Evolutionary conservation across 2,113 vertebrate species (phyloP).

Genomic region (Trichechus manatus): DNA sequence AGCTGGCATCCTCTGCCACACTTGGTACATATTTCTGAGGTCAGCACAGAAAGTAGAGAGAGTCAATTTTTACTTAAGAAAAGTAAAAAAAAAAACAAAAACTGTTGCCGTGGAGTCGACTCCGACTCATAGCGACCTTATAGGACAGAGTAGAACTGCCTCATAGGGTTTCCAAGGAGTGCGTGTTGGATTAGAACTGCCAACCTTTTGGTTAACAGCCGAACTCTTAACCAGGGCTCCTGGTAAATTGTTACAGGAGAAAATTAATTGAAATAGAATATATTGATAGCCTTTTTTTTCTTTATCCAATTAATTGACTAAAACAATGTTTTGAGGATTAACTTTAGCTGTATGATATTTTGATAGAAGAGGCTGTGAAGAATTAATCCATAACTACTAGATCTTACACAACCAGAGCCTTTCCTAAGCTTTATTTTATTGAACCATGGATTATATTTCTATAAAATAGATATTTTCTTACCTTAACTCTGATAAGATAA

Average conservation of each 20-base stretch:
- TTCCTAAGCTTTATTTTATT: slow-evolving; percentile 55
- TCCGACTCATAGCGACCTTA: too few species aligned
- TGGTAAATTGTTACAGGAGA: slow-evolving; percentile 1
- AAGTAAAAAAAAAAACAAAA: too few species aligned
- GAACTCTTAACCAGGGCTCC: neutral
- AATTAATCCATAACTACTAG: slow-evolving; percentile 27
- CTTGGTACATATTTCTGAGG: neutral
- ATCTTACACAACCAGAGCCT: neutral
- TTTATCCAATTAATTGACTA: neutral
- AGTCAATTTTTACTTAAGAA: neutral
- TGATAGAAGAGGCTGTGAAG: slow-evolving; percentile 14
- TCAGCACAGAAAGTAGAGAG: neutral
- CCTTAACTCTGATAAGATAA: slow-evolving; percentile 70
- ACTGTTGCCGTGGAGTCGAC: too few species aligned
- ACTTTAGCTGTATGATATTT: slow-evolving; percentile 25
- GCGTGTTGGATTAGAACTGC: too few species aligned
- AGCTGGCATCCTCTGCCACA: neutral
- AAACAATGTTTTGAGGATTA: slow-evolving; percentile 54
- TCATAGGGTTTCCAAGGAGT: too few species aligned
- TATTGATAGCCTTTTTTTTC: neutral
- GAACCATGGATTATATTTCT: slow-evolving; percentile 59
- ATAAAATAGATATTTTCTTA: slow-evolving; percentile 65
- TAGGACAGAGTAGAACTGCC: too few species aligned
- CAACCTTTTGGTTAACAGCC: too few species aligned
- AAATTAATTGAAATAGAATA: slow-evolving; percentile 44